Percentiles rank a stretch among this genome's conserved stretches.
phyloP scores from a whole-genome alignment of 2,113 vertebrate genomes.

The Hemibagrus wyckioides region DNA sequence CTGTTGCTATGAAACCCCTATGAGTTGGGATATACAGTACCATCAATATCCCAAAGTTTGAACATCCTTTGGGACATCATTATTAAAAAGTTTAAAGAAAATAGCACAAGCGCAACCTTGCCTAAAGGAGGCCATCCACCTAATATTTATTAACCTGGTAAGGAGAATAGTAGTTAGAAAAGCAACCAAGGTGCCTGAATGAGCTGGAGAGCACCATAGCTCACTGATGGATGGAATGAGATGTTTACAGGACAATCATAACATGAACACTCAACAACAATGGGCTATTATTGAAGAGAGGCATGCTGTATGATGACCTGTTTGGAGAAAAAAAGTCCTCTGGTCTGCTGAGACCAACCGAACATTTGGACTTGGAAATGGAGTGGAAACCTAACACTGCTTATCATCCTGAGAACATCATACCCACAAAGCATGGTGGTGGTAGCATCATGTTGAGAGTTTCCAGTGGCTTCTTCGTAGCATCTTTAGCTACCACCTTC shows the following conservation, averaged over 20 bases:
- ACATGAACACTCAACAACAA: not conserved
- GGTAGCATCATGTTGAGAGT: not conserved
- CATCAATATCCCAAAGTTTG: not conserved
- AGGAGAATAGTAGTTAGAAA: not conserved
- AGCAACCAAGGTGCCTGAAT: not conserved
- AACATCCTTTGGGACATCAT: not conserved
- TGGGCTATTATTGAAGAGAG: not conserved
- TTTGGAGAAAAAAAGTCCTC: not conserved
- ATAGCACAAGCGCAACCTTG: not conserved
- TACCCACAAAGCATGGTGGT: not conserved
- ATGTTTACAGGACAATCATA: not conserved
- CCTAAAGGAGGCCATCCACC: not conserved
- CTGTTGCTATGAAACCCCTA: not conserved
- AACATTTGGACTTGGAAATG: no score
- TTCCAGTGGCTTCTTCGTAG: not conserved
- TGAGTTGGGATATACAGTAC: no score
- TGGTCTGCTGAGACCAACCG: not conserved
- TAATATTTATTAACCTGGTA: not conserved
- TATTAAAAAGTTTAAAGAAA: not conserved
- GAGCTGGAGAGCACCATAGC: not conserved
- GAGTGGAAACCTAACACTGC: not conserved
- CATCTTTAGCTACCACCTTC: not conserved
- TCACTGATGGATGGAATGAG: not conserved
- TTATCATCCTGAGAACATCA: not conserved
- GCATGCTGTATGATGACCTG: not conserved